These are phyloP conservation scores for Crypturellus tataupa DNA, from an alignment of 2,797 vertebrate species.

Conservation along the genomic window DNA sequence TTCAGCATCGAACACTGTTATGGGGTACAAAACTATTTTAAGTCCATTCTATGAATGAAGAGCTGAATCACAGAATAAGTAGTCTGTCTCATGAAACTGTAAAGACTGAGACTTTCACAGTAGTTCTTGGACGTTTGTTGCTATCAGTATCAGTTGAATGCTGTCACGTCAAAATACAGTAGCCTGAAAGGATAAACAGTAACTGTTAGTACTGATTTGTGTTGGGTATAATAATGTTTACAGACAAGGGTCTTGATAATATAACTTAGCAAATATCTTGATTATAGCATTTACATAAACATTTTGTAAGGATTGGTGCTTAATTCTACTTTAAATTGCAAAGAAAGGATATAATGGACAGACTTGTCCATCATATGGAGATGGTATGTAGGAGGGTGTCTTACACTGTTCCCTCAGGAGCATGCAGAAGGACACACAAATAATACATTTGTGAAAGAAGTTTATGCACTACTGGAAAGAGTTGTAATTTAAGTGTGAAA, in stretches of 20 bases:
- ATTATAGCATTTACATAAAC: not conserved
- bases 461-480: not conserved
- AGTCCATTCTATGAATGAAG: not conserved
- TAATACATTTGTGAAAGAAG: not conserved
- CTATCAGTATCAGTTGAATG: not conserved
- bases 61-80: not conserved
- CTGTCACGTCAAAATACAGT: not conserved
- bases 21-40: not conserved
- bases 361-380: too few relatives aligned
- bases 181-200: not conserved
- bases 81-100: not conserved
- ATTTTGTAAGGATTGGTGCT: not conserved
- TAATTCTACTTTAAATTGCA: not conserved
- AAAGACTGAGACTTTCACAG: not conserved
- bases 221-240: not conserved
- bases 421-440: not conserved
- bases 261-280: not conserved
- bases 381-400: not conserved
- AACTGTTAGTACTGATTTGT: not conserved
- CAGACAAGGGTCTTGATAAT: accelerated
- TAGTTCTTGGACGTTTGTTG: not conserved
- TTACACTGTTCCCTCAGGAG: not conserved
- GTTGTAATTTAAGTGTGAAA: not conserved
- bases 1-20: too few relatives aligned
- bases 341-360: not conserved